These are phyloP conservation scores for Heliconius erato DNA, from an alignment of 2,888 invertebrate genomes.

Conservation along the genomic window DNA sequence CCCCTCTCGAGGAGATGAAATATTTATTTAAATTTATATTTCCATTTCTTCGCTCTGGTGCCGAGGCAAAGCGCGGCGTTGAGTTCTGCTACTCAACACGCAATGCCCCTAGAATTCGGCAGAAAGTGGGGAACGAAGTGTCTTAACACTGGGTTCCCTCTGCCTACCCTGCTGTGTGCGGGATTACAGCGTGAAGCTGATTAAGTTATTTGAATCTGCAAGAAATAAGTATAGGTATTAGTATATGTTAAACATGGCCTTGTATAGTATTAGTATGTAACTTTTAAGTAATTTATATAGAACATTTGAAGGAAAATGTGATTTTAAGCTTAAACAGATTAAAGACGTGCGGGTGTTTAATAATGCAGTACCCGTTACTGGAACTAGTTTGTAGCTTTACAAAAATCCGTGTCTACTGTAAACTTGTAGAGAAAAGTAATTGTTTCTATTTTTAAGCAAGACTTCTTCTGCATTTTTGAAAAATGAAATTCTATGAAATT, in stretches of 20 bases:
- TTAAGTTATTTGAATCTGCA: not conserved
- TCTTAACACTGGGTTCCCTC: too few relatives aligned
- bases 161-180: too few relatives aligned
- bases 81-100: too few relatives aligned
- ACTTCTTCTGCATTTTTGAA: not conserved
- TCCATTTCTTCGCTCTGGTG: too few relatives aligned
- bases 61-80: too few relatives aligned
- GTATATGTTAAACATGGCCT: not conserved
- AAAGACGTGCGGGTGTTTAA: constrained; percentile 35
- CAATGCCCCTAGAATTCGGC: too few relatives aligned
- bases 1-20: too few relatives aligned
- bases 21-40: too few relatives aligned
- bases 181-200: too few relatives aligned
- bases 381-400: constrained; percentile 47
- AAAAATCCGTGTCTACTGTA: constrained; percentile 48
- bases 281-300: not conserved
- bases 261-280: not conserved
- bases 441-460: not conserved
- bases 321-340: not conserved
- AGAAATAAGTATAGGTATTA: not conserved
- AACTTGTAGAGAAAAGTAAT: constrained; percentile 40
- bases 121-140: too few relatives aligned
- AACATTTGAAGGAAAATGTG: not conserved
- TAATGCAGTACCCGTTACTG: constrained; percentile 39
- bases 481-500: not conserved